These are phyloP conservation scores for Hypanus sabinus DNA, from an alignment of 2,113 vertebrate genomes.

Conservation along the genomic window DNA sequence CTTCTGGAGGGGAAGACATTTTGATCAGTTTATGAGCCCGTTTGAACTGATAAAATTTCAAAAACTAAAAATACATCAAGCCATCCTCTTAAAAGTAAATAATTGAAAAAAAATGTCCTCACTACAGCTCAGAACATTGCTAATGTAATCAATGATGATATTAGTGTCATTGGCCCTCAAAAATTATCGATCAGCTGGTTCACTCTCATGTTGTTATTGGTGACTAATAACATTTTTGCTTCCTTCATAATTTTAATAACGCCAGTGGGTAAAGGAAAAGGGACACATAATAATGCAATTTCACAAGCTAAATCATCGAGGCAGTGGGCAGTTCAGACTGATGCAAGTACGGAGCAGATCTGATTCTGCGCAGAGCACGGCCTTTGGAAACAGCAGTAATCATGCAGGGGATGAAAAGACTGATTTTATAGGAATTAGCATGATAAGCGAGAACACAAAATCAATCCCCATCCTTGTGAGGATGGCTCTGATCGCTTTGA, in stretches of 20 bases:
- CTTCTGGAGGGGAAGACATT: neutral
- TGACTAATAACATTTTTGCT: conserved; percentile 5
- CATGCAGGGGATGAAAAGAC: conserved; percentile 97
- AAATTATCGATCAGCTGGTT: conserved; percentile 26
- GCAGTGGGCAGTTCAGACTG: conserved; percentile 62
- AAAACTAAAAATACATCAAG: neutral
- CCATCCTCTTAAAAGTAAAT: conserved; percentile 16
- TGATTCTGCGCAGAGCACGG: conserved; percentile 83
- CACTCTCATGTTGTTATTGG: conserved; percentile 21
- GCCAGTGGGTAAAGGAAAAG: conserved; percentile 19
- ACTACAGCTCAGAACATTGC: neutral
- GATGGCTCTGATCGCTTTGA: conserved; percentile 99
- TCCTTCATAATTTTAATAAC: conserved; percentile 12
- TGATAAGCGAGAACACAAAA: conserved; percentile 99
- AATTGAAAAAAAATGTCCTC: neutral
- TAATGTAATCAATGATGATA: conserved; percentile 28
- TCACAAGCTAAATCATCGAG: conserved; percentile 35
- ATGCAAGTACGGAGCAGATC: conserved; percentile 69
- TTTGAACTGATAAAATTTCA: conserved; percentile 5
- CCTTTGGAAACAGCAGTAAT: conserved; percentile 94
- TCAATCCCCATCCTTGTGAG: conserved; percentile 99
- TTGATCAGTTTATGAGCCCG: neutral
- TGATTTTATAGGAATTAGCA: conserved; percentile 99
- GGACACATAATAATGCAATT: conserved; percentile 23
- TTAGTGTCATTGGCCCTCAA: conserved; percentile 18